Evolutionary conservation across 1,140 invertebrate species (phyloP), one percentile per base, ranked within the genome.

Genomic region (Belonocnema kinseyi): DNA sequence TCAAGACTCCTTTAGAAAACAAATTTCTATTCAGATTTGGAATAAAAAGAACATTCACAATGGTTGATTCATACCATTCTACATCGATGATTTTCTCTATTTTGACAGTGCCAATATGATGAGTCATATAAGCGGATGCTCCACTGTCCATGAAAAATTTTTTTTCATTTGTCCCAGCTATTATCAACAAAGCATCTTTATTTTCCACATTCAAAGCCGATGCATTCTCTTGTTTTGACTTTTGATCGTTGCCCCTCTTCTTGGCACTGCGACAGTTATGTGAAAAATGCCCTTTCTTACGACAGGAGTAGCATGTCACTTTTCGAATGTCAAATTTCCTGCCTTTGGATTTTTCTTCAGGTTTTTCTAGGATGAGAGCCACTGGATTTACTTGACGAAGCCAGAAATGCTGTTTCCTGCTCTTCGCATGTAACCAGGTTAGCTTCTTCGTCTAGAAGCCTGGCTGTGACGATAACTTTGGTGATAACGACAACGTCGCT

Each of bases 381-480:
- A n/a, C n/a, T n/a, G n/a, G n/a, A n/a, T n/a, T n/a, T n/a, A n/a
- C n/a, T n/a, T n/a, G n/a, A n/a, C n/a, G n/a, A n/a, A n/a, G n/a
- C n/a, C n/a, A n/a, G n/a, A n/a, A n/a, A n/a, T n/a, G 72, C 72
- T 14, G n/a, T 13, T 73, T 73, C 50, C 19, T 53, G 40, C 70
- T 74, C 72, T 54, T 77, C 72, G 71, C 17, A 61, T 11, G 10
- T 17, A 10, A 56, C 54, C 14, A 77, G 5, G 17, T 52, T 77
- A 26, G 56, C 56, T 79, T 91, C 89, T 75, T 90, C 87, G 80
- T 89, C 87, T 14, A 91, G 58, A 19, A 90, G 80, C n/a, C 88
- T 80, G n/a, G 86, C 80, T 26, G 89, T 90, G n/a, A 90, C 19
- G 17, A 58, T n/a, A 58, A 21, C 26, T 58, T 21, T 58, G 12